phyloP scores from a whole-genome alignment of 1,140 invertebrate genomes.

The Copidosoma floridanum region DNA sequence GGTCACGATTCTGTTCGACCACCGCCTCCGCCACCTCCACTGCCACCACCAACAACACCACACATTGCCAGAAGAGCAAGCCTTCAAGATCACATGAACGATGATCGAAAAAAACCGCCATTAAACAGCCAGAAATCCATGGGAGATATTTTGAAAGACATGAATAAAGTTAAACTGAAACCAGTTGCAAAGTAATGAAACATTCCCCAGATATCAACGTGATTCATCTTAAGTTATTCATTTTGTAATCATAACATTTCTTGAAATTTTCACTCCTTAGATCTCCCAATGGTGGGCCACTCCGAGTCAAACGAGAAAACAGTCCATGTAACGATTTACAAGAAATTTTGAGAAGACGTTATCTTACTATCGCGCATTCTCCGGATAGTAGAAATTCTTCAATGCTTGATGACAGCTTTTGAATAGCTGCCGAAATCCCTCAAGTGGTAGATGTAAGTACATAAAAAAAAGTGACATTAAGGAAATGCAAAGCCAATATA shows the following conservation, averaged over 20 bases:
- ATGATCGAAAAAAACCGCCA: slow-evolving; percentile 44
- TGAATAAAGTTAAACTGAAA: slow-evolving; percentile 49
- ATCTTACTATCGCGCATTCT: slow-evolving; percentile 48
- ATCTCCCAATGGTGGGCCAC: slow-evolving; percentile 49
- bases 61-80: slow-evolving; percentile 53
- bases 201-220: too few relatives aligned
- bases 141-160: slow-evolving; percentile 49
- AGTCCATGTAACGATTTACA: slow-evolving; percentile 55
- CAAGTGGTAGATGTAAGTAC: slow-evolving; percentile 5
- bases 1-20: slow-evolving; percentile 31
- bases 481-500: slow-evolving; percentile 10
- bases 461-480: neutral
- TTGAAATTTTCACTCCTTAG: slow-evolving; percentile 36
- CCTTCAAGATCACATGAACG: slow-evolving; percentile 51
- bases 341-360: slow-evolving; percentile 51
- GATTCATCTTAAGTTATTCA: too few relatives aligned
- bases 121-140: slow-evolving; percentile 46
- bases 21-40: slow-evolving; percentile 43
- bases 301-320: slow-evolving; percentile 47
- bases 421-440: slow-evolving; percentile 19
- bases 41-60: slow-evolving; percentile 50
- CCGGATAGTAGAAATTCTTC: slow-evolving; percentile 51
- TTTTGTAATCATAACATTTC: too few relatives aligned
- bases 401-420: slow-evolving; percentile 46
- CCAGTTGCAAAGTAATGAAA: slow-evolving; percentile 51